phyloP scores from a whole-genome alignment of 1,140 invertebrate species.

The Chelonus insularis region DNA sequence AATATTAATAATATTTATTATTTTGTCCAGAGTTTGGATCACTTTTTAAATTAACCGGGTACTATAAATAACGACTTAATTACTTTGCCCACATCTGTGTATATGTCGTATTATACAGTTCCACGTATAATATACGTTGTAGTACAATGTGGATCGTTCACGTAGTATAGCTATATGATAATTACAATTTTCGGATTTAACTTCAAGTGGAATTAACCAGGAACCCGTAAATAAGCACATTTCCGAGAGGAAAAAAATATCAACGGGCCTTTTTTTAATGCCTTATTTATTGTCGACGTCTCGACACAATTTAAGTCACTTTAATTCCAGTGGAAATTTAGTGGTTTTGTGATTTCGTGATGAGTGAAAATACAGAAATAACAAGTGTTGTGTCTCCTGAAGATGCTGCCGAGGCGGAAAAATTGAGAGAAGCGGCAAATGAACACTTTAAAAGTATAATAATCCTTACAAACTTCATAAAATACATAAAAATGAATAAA shows the following conservation, averaged over 20 bases:
- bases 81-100: no score
- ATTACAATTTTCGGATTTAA: background rate
- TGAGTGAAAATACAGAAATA: slow-evolving; percentile 44
- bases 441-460: slow-evolving; percentile 82
- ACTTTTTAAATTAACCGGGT: no score
- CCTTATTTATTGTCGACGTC: slow-evolving; percentile 7
- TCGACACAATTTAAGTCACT: slow-evolving; percentile 11
- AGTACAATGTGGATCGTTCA: no score
- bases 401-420: slow-evolving; percentile 67
- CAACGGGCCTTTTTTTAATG: slow-evolving; percentile 5
- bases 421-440: slow-evolving; percentile 83
- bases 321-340: slow-evolving; percentile 1
- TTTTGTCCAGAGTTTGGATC: no score
- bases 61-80: no score
- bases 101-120: no score
- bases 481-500: background rate
- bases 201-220: background rate
- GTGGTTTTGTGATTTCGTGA: slow-evolving; percentile 22
- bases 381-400: slow-evolving; percentile 43
- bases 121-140: no score
- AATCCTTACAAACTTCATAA: background rate
- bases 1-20: no score
- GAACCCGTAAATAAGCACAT: background rate
- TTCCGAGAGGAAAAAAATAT: slow-evolving; percentile 1
- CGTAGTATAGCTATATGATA: no score